Evolutionary conservation across 2,888 invertebrate genomes (phyloP).

Genomic region (Linnaemya vulpina): DNA sequence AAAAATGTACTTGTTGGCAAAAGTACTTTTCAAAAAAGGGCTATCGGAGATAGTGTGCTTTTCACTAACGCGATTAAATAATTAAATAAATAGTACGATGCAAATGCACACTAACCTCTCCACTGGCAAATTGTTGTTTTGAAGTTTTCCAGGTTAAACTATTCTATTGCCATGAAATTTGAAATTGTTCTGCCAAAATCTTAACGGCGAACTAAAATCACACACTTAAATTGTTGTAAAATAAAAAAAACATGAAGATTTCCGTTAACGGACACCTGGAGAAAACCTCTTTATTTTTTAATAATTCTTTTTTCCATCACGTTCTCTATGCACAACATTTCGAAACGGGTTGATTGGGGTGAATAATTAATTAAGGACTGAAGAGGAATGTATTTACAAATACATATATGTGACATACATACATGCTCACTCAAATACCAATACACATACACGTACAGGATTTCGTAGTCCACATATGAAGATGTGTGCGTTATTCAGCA

Average conservation of each 20-base stretch:
- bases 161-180: neutral
- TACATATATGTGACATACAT: slow-evolving; percentile 12
- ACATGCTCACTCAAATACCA: neutral
- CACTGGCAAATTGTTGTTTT: no score
- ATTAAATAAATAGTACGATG: no score
- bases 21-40: no score
- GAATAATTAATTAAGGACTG: slow-evolving; percentile 63
- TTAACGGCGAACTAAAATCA: slow-evolving; percentile 3
- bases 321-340: slow-evolving; percentile 30
- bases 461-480: neutral
- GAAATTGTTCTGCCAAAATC: neutral
- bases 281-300: slow-evolving; percentile 35
- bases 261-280: slow-evolving; percentile 57
- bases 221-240: neutral
- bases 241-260: slow-evolving; percentile 36
- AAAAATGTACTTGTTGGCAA: no score
- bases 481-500: neutral
- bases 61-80: no score
- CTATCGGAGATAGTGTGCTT: no score
- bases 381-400: neutral
- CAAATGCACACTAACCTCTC: no score
- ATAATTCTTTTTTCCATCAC: neutral
- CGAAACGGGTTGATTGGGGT: slow-evolving; percentile 69
- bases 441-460: slow-evolving; percentile 6
- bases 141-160: no score